Evolutionary conservation across 2,888 invertebrate genomes (phyloP), one percentile per base, ranked within the genome.

Genomic region (Venusia cambrica): DNA sequence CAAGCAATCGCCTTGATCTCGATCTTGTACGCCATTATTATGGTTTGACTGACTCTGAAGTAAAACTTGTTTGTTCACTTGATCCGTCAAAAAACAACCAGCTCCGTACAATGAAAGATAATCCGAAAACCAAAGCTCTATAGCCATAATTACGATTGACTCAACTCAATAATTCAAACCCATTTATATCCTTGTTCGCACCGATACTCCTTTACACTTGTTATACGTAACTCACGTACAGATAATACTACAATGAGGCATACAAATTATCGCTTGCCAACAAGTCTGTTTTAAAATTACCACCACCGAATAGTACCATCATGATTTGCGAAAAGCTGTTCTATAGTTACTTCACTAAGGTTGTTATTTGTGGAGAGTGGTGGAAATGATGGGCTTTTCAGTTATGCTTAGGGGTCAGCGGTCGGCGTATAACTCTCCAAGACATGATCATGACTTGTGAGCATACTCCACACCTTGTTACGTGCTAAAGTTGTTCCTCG

Each of bases 401-500:
- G 56, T 61, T 65, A 63, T 44, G 45, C 52, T 33, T 32, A 40
- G 63, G 58, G 83, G 83, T 84, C 84, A 85, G 78, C 79, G 84
- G 76, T 84, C 81, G 83, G 77, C 74, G 79, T 71, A 85, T 80
- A 85, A 81, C 83, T 81, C 59, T 80, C 66, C 75, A 76, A 87
- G 84, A 83, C 85, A 80, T 80, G 83, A 79, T 84, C 84, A 83
- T 84, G 84, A 83, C 85, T 84, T 79, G 48, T 46, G 45, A 44
- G 39, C 79, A 80, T 76, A 77, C 69, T 87, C 84, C 73, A 85
- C 85, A 87, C 85, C 84, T 87, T 73, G 87, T 85, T 87, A 87
- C 75, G 81, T 87, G 85, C 83, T 84, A 87, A n/a, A n/a, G n/a
- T n/a, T n/a, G n/a, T n/a, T n/a, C n/a, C n/a, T n/a, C n/a, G n/a